Conservation (phyloP, 2,113 vertebrate species). For the Sapayoa aenigma region DNA sequence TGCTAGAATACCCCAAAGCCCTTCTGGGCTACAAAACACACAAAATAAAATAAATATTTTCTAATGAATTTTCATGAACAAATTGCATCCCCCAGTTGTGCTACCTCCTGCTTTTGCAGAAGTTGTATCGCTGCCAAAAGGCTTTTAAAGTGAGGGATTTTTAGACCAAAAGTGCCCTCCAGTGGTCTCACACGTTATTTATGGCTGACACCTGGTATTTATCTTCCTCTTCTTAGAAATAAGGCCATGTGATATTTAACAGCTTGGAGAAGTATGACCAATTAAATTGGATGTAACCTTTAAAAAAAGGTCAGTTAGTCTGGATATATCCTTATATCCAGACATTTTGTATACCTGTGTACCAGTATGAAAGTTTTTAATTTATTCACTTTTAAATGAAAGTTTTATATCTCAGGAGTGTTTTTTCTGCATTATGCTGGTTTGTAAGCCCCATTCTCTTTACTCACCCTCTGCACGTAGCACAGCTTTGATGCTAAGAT, state of each 20-base stretch:
- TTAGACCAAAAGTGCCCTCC: conserved; percentile 51
- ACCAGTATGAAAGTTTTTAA: neutral
- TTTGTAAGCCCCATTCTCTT: neutral
- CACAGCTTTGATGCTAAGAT: neutral
- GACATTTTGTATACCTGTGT: neutral
- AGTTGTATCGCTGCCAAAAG: neutral
- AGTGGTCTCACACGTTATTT: conserved; percentile 16
- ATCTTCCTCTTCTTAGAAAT: neutral
- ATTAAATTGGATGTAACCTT: neutral
- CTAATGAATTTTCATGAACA: neutral
- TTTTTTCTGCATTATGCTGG: neutral
- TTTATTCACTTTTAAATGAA: neutral
- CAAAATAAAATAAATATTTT: neutral
- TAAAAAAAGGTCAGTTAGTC: neutral
- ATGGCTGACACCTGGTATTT: neutral
- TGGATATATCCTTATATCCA: neutral
- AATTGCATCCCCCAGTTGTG: neutral
- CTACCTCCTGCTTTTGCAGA: neutral
- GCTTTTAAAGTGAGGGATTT: neutral
- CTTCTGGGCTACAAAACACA: neutral
- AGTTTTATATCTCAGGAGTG: neutral
- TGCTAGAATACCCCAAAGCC: neutral
- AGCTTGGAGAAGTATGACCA: neutral
- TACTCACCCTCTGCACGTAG: neutral
- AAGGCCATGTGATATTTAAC: neutral